Percentiles rank a stretch among this genome's conserved stretches.
Conservation (phyloP, 2,888 invertebrate genomes). For the Lamellibrachia satsuma region DNA sequence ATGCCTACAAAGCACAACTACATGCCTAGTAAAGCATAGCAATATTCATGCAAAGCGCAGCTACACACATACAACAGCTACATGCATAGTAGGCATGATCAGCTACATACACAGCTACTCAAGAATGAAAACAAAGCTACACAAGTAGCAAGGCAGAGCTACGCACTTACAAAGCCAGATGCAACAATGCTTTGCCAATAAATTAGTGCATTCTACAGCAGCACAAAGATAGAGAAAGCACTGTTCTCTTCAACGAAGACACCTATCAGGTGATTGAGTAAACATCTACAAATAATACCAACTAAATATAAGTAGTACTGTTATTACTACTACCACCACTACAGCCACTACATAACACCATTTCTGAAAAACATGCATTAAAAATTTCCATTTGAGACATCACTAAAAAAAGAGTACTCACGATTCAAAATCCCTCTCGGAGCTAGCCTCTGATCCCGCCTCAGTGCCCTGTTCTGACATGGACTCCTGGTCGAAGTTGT, state of each 20-base stretch:
- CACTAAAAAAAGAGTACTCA: conserved; percentile 28
- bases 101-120: neutral
- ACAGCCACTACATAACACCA: neutral
- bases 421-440: conserved; percentile 40
- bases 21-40: neutral
- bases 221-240: neutral
- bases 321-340: neutral
- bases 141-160: neutral
- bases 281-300: neutral
- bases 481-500: conserved; percentile 27
- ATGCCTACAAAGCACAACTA: neutral
- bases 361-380: neutral
- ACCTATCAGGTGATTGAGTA: neutral
- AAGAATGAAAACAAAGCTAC: neutral
- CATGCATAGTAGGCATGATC: neutral
- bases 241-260: neutral
- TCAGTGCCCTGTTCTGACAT: conserved; percentile 37
- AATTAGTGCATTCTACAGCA: neutral
- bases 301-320: neutral
- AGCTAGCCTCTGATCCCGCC: conserved; percentile 36
- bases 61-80: neutral
- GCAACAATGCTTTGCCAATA: no score
- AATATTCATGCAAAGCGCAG: neutral
- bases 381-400: neutral
- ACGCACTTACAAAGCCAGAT: no score